Conservation (phyloP, 2,888 invertebrate genomes). For the Acleris laterana region DNA sequence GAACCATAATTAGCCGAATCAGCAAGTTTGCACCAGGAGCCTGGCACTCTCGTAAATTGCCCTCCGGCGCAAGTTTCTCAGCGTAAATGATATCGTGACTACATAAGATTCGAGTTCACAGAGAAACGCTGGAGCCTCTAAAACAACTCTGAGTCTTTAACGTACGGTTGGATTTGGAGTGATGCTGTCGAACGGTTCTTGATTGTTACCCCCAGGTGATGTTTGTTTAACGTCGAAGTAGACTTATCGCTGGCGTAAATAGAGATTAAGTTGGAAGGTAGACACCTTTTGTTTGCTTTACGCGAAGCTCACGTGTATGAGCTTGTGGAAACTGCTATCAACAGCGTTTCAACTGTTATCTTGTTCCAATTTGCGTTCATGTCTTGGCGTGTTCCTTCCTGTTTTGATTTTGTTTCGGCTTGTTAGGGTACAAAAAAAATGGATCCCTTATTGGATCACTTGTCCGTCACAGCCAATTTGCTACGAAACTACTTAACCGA, state of each 20-base stretch:
- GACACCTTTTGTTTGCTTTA: constrained; percentile 42
- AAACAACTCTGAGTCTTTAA: constrained; percentile 35
- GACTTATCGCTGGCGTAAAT: constrained; percentile 54
- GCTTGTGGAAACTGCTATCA: constrained; percentile 13
- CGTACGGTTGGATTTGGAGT: constrained; percentile 40
- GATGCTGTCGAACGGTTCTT: constrained; percentile 40
- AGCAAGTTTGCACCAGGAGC: constrained; percentile 52
- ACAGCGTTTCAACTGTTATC: constrained; percentile 26
- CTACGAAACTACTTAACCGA: too few species aligned
- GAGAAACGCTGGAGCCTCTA: constrained; percentile 22
- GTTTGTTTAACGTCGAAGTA: constrained; percentile 54
- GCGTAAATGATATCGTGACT: constrained; percentile 58
- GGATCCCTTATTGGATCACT: too few species aligned
- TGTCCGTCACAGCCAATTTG: too few species aligned
- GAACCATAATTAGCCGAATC: constrained; percentile 60
- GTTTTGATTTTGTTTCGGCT: constrained; percentile 22
- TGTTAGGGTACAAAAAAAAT: too few species aligned
- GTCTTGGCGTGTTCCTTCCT: constrained; percentile 32
- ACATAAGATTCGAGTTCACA: constrained; percentile 44
- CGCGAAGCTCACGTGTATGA: constrained; percentile 40
- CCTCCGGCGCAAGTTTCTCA: constrained; percentile 53
- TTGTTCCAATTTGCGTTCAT: constrained; percentile 20
- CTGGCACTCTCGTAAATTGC: constrained; percentile 59
- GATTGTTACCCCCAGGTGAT: constrained; percentile 55
- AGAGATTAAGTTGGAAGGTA: constrained; percentile 51